Percentiles rank a stretch among this genome's conserved stretches.
phyloP scores from a whole-genome alignment of 2,113 vertebrate species.

The Gymnorhina tibicen region DNA sequence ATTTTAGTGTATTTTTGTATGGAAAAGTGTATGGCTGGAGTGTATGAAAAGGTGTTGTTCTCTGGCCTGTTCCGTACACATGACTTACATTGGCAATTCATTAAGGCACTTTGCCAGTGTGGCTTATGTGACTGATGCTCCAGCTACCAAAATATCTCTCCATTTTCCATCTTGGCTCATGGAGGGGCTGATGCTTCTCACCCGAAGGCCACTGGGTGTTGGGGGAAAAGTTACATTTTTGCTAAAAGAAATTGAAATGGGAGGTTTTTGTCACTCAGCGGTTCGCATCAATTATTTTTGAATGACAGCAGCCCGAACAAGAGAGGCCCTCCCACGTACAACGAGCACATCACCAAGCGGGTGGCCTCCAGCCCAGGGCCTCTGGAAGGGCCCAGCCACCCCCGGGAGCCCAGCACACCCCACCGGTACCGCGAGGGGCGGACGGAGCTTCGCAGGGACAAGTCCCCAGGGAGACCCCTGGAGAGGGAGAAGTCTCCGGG shows the following conservation, averaged over 20 bases:
- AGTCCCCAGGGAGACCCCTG: slow-evolving; percentile 91
- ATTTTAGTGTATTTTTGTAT: background rate
- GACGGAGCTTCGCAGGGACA: slow-evolving; percentile 93
- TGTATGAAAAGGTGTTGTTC: background rate
- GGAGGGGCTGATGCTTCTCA: background rate
- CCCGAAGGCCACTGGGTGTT: background rate
- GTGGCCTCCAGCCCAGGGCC: slow-evolving; percentile 88
- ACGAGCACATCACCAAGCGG: slow-evolving; percentile 97
- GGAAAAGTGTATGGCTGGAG: background rate
- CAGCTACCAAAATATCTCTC: background rate
- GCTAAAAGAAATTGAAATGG: background rate
- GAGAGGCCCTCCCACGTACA: slow-evolving; percentile 95
- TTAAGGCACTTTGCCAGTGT: background rate
- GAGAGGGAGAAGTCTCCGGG: slow-evolving; percentile 96
- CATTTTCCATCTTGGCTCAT: background rate
- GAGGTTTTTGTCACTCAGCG: slow-evolving; percentile 32
- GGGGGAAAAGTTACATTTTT: background rate
- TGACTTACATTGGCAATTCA: background rate
- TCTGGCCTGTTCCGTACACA: accelerated
- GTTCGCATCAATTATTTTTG: slow-evolving; percentile 38
- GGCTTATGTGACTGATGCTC: background rate
- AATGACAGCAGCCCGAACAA: slow-evolving; percentile 89
- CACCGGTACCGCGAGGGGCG: slow-evolving; percentile 95
- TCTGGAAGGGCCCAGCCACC: slow-evolving; percentile 84
- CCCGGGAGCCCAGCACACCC: slow-evolving; percentile 94